Percentiles rank a stretch among this genome's conserved stretches.
Conservation (phyloP, 2,888 invertebrate species). For the Drosophila neonasuta region DNA sequence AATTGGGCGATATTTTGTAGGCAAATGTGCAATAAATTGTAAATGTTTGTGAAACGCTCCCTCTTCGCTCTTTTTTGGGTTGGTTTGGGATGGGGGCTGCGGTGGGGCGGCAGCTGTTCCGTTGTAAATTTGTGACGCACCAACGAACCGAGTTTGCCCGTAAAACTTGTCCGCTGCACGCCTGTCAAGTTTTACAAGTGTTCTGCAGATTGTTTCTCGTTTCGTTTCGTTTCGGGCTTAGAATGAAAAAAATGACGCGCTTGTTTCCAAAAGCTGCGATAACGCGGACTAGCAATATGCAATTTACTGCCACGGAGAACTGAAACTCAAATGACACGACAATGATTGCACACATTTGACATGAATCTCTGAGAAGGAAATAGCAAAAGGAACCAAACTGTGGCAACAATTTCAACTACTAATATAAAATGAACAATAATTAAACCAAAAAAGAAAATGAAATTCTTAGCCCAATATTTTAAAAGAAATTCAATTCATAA, state of each 20-base stretch:
- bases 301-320: constrained; percentile 51
- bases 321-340: constrained; percentile 9
- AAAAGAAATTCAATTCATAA: too few species aligned
- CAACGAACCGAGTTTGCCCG: constrained; percentile 49
- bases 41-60: constrained; percentile 68
- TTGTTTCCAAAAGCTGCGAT: constrained; percentile 58
- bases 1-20: constrained; percentile 77
- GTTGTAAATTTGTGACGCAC: constrained; percentile 58
- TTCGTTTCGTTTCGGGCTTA: constrained; percentile 23
- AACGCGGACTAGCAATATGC: constrained; percentile 54
- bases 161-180: constrained; percentile 74
- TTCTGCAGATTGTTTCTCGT: constrained; percentile 72
- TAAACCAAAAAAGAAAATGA: too few species aligned
- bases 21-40: constrained; percentile 79
- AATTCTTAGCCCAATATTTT: too few species aligned
- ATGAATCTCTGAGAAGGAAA: not conserved
- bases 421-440: not conserved
- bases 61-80: constrained; percentile 3
- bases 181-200: constrained; percentile 76
- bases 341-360: constrained; percentile 15
- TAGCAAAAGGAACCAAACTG: not conserved
- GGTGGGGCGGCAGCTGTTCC: constrained; percentile 47
- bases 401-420: not conserved
- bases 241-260: constrained; percentile 48
- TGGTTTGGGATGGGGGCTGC: not conserved